Evolutionary conservation across 1,140 invertebrate species (phyloP), one percentile per base, ranked within the genome.

Genomic region (Halyomorpha halys): DNA sequence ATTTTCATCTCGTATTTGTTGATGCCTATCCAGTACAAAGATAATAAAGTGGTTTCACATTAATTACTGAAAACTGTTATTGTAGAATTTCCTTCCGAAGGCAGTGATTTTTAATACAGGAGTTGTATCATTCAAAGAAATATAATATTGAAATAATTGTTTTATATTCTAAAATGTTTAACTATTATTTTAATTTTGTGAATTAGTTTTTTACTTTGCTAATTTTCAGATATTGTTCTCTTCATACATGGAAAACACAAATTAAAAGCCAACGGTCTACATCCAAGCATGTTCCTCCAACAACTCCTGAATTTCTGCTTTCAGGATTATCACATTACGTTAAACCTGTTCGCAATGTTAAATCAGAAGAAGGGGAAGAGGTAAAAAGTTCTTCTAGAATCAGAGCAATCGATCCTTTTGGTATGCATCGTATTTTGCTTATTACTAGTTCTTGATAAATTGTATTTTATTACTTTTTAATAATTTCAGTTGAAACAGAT

Each of bases 161-260:
- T 39, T 39, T 11, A 13, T 13, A 30, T 30, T 30, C 11, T 39
- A 39, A 39, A 39, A 39, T 39, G 13, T 1, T 13, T 39, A 6
- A 39, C 8, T 30, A 30, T 30, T 30, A 8, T 39, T 39, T 6
- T 9, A 39, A 39, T 39, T 13, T 1, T 39, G 5, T 39, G 34
- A 39, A 39, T 39, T 39, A 11, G 34, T 39, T 13, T 65, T 68
- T 62, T 30, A 49, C 64, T 66, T 61, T 34, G 59, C 64, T 63
- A 27, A 63, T 67, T 25, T 64, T 60, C 39, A 69, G 64, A 59
- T 84, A 83, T 69, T 88, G 85, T 72, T 65, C 74, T 25, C 82
- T 85, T 61, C 85, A 87, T 74, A 75, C 81, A 8, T 77, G 81
- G 64, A 82, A 80, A 73, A 75, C 79, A 5, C 79, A 82, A 68